Evolutionary conservation across 1,140 invertebrate species (phyloP), one percentile per base, ranked within the genome.

Genomic region (Eueides isabella): DNA sequence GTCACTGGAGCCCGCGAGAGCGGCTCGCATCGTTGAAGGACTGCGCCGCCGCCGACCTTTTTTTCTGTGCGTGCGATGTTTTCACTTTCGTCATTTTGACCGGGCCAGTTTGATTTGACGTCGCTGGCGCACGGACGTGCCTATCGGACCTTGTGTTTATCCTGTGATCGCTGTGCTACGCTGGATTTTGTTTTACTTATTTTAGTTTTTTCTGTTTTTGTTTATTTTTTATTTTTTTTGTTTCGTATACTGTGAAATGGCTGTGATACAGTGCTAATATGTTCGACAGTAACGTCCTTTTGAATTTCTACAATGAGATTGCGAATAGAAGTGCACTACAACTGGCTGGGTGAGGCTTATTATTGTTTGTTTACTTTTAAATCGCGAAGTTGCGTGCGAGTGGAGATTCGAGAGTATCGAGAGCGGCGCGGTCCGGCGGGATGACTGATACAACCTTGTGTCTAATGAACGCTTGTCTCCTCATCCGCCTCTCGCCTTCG

Each of bases 41-140:
- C 88, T 85, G 89, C 83, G 81, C 85, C 85, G 87, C 85, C 83
- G 83, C 87, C 83, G 88, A 87, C 91, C 89, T 92, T 92, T 92
- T 92, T 92, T 93, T 92, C 89, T 90, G 90, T 92, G 90, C 91
- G 91, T 92, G 91, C 90, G 90, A 92, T 92, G 91, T 93, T 93
- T 93, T 93, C 91, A 93, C 91, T 93, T 93, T 93, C 91, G 89
- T 92, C 89, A 91, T 91, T 93, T 93, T 90, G 91, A 91, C 89
- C 87, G 88, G 88, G 87, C 90, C 91, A 93, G 91, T 93, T 90
- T 88, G 86, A 91, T 87, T 88, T 90, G 86, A 90, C 90, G 91
- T 86, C 88, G 91, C 91, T 89, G 83, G 90, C 90, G 91, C 88
- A 90, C 90, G 86, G 91, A 91, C 91, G 91, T 93, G 90, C 85